Evolutionary conservation across 2,888 invertebrate species (phyloP), one percentile per base, ranked within the genome.

Genomic region (Glaucopsyche alexis): DNA sequence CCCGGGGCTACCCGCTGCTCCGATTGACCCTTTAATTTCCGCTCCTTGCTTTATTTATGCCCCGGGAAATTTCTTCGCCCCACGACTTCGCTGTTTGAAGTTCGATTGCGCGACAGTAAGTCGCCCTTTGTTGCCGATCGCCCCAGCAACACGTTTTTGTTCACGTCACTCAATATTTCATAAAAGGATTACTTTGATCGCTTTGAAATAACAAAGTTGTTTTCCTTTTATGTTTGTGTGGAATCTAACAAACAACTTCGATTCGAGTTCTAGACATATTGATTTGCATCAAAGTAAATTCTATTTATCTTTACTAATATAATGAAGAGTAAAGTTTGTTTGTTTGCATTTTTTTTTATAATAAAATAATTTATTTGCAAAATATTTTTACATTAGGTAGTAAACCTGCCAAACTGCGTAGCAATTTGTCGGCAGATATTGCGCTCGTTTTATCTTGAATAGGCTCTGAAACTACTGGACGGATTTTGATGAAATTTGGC

Each of bases 41-140:
- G 81, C 83, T 82, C 81, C 80, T 82, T 80, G 82, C 81, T 84
- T 81, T 84, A 83, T 85, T 83, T 82, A 81, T 82, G 80, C 81
- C 77, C 77, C 78, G 81, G 82, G 79, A 81, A 79, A 80, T 80
- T 79, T 81, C 80, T 80, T 81, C 77, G 55, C 75, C 71, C 73
- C 72, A 52, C 67, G 67, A 67, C 49, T 29, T 49, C 69, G 72
- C 74, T 75, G 73, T 75, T 75, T 71, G 75, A 74, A 71, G 75
- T 66, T 73, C 72, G 69, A 74, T 77, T 76, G 76, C 76, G 76
- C 79, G 78, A 75, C 77, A 74, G 74, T 75, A 76, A 76, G 76
- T 74, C 77, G 74, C 66, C 76, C 73, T 75, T 78, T 78, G 77
- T 79, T 74, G 45, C 55, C 71, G 40, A 8, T 49, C 65, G 50